phyloP scores from a whole-genome alignment of 2,888 invertebrate genomes.

The Seira musarum region DNA sequence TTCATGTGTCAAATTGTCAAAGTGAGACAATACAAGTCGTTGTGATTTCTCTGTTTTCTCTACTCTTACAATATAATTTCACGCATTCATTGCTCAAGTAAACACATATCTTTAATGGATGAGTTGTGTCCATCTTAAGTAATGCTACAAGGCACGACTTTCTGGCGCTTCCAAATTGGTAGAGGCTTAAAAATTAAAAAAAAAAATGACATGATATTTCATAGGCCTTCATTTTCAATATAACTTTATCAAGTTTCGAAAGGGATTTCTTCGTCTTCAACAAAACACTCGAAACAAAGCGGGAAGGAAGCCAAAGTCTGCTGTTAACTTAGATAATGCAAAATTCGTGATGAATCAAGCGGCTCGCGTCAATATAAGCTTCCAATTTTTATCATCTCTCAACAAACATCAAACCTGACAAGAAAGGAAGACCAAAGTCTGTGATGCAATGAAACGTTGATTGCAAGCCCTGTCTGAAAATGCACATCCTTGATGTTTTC shows the following conservation, averaged over 20 bases:
- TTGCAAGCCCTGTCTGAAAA: too few relatives aligned
- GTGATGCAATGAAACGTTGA: too few relatives aligned
- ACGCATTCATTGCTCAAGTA: not conserved
- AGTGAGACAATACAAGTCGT: not conserved
- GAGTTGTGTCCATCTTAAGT: not conserved
- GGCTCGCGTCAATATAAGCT: not conserved
- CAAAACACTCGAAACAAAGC: constrained; percentile 20
- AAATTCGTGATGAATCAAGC: constrained; percentile 12
- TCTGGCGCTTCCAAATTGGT: not conserved
- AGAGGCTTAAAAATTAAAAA: too few relatives aligned
- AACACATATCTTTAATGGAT: not conserved
- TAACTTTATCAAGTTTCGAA: not conserved
- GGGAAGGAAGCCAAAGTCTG: constrained; percentile 13
- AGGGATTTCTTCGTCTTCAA: not conserved
- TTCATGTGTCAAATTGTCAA: not conserved
- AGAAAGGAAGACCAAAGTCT: too few relatives aligned
- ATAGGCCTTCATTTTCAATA: too few relatives aligned
- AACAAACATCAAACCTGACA: too few relatives aligned
- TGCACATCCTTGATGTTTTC: too few relatives aligned
- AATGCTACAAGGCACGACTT: not conserved
- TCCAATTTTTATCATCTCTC: too few relatives aligned
- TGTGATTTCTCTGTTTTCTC: not conserved
- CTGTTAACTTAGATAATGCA: constrained; percentile 12
- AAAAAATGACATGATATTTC: too few relatives aligned
- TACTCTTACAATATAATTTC: not conserved